phyloP scores from a whole-genome alignment of 2,888 invertebrate species.

The Drosophila basisetae region DNA sequence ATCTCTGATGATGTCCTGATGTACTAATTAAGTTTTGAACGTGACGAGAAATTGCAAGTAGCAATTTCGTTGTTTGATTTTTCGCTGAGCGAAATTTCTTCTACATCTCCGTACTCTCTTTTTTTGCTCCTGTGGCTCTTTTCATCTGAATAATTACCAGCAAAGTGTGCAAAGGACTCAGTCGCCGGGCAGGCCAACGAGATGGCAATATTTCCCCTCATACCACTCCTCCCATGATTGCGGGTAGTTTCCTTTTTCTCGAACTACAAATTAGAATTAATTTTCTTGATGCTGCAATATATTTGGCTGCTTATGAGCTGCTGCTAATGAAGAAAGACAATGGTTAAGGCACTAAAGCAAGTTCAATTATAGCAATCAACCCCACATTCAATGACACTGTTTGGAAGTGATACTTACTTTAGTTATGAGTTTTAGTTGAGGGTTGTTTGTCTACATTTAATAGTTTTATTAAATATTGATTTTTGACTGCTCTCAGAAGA shows the following conservation, averaged over 20 bases:
- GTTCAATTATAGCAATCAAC: neutral
- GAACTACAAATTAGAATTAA: slow-evolving; percentile 78
- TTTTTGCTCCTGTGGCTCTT: slow-evolving; percentile 36
- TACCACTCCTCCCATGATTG: slow-evolving; percentile 26
- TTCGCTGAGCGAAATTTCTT: slow-evolving; percentile 57
- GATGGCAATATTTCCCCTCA: neutral
- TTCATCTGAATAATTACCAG: slow-evolving; percentile 81
- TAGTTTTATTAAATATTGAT: neutral
- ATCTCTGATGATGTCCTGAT: slow-evolving; percentile 75
- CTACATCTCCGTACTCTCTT: neutral
- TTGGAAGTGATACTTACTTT: neutral
- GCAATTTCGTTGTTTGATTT: slow-evolving; percentile 80
- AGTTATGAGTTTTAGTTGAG: neutral
- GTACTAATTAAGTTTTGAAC: slow-evolving; percentile 81
- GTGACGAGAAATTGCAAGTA: slow-evolving; percentile 80
- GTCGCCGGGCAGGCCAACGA: slow-evolving; percentile 26
- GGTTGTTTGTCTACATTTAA: neutral
- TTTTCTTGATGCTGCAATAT: slow-evolving; percentile 57
- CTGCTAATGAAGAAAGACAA: slow-evolving; percentile 42
- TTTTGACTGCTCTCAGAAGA: neutral
- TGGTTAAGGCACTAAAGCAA: neutral
- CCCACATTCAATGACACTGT: neutral
- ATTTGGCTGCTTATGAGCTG: slow-evolving; percentile 44
- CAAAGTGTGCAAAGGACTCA: slow-evolving; percentile 72
- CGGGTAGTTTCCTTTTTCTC: slow-evolving; percentile 62